These are phyloP conservation scores for Aphelenchoides bicaudatus DNA, from an alignment of 2,888 invertebrate genomes.

Conservation along the genomic window DNA sequence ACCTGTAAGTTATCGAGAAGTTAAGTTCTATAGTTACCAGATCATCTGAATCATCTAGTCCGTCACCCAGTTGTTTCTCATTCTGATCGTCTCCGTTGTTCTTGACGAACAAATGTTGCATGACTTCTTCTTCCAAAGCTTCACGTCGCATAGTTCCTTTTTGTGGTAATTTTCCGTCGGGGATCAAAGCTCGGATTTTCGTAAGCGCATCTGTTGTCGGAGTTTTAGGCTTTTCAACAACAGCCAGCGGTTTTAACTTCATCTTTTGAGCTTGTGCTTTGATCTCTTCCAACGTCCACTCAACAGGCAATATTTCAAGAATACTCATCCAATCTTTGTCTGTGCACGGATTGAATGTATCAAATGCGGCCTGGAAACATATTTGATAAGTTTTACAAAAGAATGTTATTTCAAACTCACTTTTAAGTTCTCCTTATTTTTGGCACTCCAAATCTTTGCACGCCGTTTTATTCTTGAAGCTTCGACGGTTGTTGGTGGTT, in stretches of 20 bases:
- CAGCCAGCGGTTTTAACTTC: not conserved
- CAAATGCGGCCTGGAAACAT: conserved; percentile 1
- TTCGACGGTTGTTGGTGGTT: no score
- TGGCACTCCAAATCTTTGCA: not conserved
- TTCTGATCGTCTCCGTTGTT: not conserved
- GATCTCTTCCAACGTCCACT: conserved; percentile 8
- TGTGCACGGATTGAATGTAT: not conserved
- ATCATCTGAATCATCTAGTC: not conserved
- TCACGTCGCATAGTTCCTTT: conserved; percentile 3
- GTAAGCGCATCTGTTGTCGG: not conserved
- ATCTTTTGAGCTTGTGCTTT: not conserved
- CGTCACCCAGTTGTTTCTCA: not conserved
- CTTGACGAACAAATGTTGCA: not conserved
- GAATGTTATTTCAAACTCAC: not conserved
- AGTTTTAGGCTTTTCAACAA: not conserved
- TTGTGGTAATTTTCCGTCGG: not conserved
- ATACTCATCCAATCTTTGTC: not conserved
- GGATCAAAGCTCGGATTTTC: not conserved
- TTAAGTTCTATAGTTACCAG: not conserved
- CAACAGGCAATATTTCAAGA: not conserved
- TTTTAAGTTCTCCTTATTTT: conserved; percentile 1
- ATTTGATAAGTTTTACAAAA: not conserved
- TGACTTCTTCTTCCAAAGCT: conserved; percentile 3
- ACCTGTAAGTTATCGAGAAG: not conserved
- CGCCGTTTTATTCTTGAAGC: no score